phyloP scores from a whole-genome alignment of 1,140 invertebrate genomes.

The Hestina assimilis region DNA sequence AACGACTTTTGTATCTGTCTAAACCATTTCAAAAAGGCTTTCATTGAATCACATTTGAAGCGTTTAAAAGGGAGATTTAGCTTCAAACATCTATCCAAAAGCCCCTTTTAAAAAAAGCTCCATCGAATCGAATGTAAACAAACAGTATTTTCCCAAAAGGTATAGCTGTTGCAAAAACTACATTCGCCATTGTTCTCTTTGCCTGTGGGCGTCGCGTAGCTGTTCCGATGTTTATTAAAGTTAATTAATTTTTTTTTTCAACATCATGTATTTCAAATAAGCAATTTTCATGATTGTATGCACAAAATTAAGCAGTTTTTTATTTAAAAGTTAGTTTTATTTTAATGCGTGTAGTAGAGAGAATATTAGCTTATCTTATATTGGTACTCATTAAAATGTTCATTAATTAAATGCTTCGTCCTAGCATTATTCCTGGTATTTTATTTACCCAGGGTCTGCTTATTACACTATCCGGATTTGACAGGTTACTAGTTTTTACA shows the following conservation, averaged over 20 bases:
- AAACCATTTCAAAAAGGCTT: constrained; percentile 52
- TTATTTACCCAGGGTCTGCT: too few relatives aligned
- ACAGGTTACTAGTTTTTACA: too few relatives aligned
- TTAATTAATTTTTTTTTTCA: constrained; percentile 21
- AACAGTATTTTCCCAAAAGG: constrained; percentile 58
- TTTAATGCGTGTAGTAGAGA: too few relatives aligned
- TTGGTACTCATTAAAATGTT: too few relatives aligned
- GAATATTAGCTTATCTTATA: too few relatives aligned
- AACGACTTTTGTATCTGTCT: constrained; percentile 13
- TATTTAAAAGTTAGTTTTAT: too few relatives aligned
- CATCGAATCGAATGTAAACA: constrained; percentile 70
- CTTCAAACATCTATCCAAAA: constrained; percentile 64
- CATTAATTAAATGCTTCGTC: too few relatives aligned
- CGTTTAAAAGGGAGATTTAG: constrained; percentile 70
- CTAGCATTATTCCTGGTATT: too few relatives aligned
- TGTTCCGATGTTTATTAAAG: constrained; percentile 15
- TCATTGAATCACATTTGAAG: constrained; percentile 61
- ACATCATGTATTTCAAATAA: neutral
- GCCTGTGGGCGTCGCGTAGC: constrained; percentile 15
- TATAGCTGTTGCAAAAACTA: constrained; percentile 41
- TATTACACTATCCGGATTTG: too few relatives aligned
- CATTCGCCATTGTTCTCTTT: constrained; percentile 14
- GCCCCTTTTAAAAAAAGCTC: constrained; percentile 33
- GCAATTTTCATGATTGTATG: too few relatives aligned
- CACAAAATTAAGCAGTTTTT: too few relatives aligned